Evolutionary conservation across 2,797 vertebrate species (phyloP), one percentile per base, ranked within the genome.

Genomic region (Danio kyathit): DNA sequence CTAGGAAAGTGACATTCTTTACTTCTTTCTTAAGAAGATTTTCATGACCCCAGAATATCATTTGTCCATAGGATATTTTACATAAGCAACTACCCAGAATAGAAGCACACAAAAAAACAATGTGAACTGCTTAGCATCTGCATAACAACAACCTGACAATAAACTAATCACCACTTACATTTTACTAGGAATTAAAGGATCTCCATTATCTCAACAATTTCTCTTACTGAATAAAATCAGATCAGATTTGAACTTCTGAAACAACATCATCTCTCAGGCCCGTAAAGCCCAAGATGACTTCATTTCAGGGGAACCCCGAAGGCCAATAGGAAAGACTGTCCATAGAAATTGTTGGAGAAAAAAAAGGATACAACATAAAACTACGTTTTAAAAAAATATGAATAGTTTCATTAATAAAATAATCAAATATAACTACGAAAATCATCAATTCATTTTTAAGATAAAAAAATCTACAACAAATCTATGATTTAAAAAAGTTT

Each of bases 191-290:
- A 12, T 3, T 0, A 54, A 56, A 41, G 13, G 41, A 19, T 12
- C 1, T 17, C 52, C 6, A 9, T 38, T 66, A 66, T 57, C 8
- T 16, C 38, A 7, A 11, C 6, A 19, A 41, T 59, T 57, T 19
- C 21, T 57, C 8, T 54, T 56, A 29, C 65, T 54, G 38, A 17
- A 64, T 61, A 5, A 61, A n/a, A 7, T 4, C 7, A 51, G 8
- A 54, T 6, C 74, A 66, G 49, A 16, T 14, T 66, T 57, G 63
- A 76, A 56, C 49, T 46, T 43, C n/a, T 5, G 2, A 13, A 71
- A 71, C 51, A 71, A 71, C 51, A 56, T 54, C 38, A 71, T 43
- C 38, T 71, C 38, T 56, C 38, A 56, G 48, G 14, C 38, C 43
- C 7, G 14, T 69, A 16, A 19, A 66, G 52, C 54, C 51, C 43